Percentiles rank a stretch among this genome's conserved stretches.
These are phyloP conservation scores for Lasioglossum vierecki DNA, from an alignment of 2,888 invertebrate species.

Conservation along the genomic window DNA sequence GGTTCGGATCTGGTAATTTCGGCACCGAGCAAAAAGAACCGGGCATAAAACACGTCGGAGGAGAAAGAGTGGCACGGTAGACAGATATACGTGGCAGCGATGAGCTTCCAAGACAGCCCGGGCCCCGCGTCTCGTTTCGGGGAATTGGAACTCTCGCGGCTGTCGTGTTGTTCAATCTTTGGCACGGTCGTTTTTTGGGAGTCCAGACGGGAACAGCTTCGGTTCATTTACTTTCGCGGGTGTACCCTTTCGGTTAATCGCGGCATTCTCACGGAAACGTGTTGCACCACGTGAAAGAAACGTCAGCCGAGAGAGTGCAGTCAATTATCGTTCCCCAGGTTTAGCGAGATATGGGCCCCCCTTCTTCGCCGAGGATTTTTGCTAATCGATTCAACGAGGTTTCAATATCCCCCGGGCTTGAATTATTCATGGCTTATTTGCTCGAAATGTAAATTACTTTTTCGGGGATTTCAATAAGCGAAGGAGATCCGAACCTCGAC, in stretches of 20 bases:
- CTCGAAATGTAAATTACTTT: conserved; percentile 5
- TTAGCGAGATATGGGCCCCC: background rate
- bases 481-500: background rate
- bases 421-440: conserved; percentile 5
- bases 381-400: conserved; percentile 2
- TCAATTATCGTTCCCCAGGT: background rate
- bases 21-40: conserved; percentile 53
- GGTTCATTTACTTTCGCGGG: conserved; percentile 16
- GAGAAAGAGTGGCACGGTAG: conserved; percentile 66
- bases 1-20: conserved; percentile 68
- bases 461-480: background rate
- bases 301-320: background rate
- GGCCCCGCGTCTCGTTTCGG: conserved; percentile 31
- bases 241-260: background rate
- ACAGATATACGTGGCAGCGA: conserved; percentile 60
- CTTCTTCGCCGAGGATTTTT: background rate
- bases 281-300: background rate
- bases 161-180: conserved; percentile 21
- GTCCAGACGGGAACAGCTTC: background rate
- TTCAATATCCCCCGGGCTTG: background rate
- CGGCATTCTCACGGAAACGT: background rate
- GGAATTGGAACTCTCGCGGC: conserved; percentile 35
- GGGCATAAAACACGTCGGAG: conserved; percentile 63
- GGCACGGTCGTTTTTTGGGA: conserved; percentile 21
- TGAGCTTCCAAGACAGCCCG: conserved; percentile 54